phyloP scores from a whole-genome alignment of 2,888 invertebrate species.

The Teinopalpus imperialis region DNA sequence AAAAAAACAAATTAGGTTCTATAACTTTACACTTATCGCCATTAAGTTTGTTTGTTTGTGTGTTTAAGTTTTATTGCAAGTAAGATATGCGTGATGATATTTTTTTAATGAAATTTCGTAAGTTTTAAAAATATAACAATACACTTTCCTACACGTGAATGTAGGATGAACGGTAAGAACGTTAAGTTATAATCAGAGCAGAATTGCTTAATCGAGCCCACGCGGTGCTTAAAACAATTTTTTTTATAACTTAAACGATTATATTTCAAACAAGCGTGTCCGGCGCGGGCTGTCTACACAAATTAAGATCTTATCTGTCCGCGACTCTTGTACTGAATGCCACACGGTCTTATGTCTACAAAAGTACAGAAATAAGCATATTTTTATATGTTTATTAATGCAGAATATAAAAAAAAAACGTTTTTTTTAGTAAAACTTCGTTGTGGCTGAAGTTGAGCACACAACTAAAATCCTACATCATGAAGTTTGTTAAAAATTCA shows the following conservation, averaged over 20 bases:
- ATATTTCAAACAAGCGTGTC: constrained; percentile 40
- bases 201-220: constrained; percentile 13
- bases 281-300: constrained; percentile 50
- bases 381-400: constrained; percentile 12
- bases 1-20: too few relatives aligned
- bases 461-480: too few relatives aligned
- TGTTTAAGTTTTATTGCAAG: too few relatives aligned
- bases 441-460: too few relatives aligned
- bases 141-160: not conserved
- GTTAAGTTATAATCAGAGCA: not conserved
- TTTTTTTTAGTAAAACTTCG: too few relatives aligned
- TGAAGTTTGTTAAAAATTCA: too few relatives aligned
- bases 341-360: constrained; percentile 22
- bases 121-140: too few relatives aligned
- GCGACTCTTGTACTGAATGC: constrained; percentile 33
- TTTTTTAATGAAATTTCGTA: too few relatives aligned
- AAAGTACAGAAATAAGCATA: constrained; percentile 12
- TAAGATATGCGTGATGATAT: too few relatives aligned
- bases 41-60: too few relatives aligned
- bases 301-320: constrained; percentile 63
- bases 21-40: too few relatives aligned
- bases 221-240: constrained; percentile 25
- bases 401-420: too few relatives aligned
- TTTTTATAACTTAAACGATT: constrained; percentile 34
- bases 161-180: not conserved